These are phyloP conservation scores for Cherax quadricarinatus DNA, from an alignment of 1,140 invertebrate genomes.

Conservation along the genomic window DNA sequence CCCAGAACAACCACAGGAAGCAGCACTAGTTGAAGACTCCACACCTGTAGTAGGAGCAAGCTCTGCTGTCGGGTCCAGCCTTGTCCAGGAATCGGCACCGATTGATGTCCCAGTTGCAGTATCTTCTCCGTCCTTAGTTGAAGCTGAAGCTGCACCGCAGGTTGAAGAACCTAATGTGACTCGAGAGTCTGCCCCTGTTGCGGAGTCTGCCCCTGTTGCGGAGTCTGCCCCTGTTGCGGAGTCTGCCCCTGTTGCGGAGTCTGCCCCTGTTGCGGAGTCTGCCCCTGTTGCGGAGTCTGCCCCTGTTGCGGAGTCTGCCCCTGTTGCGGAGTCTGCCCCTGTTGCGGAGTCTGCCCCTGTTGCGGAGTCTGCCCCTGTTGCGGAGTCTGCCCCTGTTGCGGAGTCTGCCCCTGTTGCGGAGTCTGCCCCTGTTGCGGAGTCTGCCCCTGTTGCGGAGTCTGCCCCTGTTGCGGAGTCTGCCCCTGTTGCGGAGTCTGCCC, in stretches of 20 bases:
- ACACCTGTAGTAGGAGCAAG: conserved; percentile 19
- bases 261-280: conserved; percentile 24
- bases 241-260: conserved; percentile 13
- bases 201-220: conserved; percentile 8
- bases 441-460: conserved; percentile 21
- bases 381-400: background rate
- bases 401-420: conserved; percentile 32
- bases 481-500: conserved; percentile 25
- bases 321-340: conserved; percentile 26
- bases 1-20: background rate
- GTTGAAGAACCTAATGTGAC: background rate
- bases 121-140: background rate
- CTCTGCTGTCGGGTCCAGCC: conserved; percentile 16
- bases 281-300: conserved; percentile 29
- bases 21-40: background rate
- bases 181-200: conserved; percentile 32
- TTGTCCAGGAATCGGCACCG: conserved; percentile 39
- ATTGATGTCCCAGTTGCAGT: conserved; percentile 15
- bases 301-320: background rate
- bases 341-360: conserved; percentile 21
- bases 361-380: conserved; percentile 16
- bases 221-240: conserved; percentile 16
- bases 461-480: conserved; percentile 31
- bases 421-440: background rate
- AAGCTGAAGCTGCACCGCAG: conserved; percentile 17